phyloP scores from a whole-genome alignment of 2,113 vertebrate genomes.

The Hydrochoerus hydrochaeris region DNA sequence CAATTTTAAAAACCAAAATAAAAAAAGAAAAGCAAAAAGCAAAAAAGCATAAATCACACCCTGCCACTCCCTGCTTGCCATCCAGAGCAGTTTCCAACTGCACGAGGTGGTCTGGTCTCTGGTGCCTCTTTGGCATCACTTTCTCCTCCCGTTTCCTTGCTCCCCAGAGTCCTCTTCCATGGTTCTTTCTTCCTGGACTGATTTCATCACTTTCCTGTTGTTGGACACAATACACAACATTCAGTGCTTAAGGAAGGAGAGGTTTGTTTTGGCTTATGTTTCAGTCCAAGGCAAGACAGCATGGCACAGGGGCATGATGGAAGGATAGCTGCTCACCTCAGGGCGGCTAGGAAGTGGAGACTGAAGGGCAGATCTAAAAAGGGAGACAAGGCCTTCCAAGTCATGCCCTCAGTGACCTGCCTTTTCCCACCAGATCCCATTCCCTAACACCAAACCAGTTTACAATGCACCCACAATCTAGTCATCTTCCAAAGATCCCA shows the following conservation, averaged over 20 bases:
- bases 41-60: neutral
- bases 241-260: neutral
- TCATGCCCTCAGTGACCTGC: neutral
- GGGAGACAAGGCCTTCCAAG: neutral
- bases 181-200: neutral
- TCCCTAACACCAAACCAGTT: neutral
- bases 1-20: neutral
- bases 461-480: neutral
- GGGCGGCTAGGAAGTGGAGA: neutral
- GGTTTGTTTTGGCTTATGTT: neutral
- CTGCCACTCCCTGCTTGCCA: neutral
- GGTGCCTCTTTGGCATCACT: neutral
- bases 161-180: neutral
- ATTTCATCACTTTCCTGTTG: neutral
- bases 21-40: neutral
- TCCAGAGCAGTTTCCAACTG: neutral
- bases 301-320: neutral
- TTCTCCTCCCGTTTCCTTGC: neutral
- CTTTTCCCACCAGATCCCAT: neutral
- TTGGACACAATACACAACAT: neutral
- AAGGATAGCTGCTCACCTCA: neutral
- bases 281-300: neutral
- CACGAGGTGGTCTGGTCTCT: neutral
- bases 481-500: neutral
- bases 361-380: neutral